These are phyloP conservation scores for Okapia johnstoni DNA, from an alignment of 2,113 vertebrate genomes.

Conservation along the genomic window DNA sequence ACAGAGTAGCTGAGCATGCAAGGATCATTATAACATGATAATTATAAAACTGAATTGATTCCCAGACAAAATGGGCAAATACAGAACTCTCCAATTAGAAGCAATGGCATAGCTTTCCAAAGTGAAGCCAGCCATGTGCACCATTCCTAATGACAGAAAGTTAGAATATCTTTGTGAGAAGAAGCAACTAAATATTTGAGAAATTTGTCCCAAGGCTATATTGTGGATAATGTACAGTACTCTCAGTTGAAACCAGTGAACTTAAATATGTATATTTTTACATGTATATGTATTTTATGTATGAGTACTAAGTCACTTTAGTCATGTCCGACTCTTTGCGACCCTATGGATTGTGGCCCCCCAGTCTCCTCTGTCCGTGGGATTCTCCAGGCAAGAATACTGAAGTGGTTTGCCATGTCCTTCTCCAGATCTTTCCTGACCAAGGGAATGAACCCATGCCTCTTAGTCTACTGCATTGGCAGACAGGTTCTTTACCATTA, in stretches of 20 bases:
- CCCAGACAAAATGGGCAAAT: constrained; percentile 10
- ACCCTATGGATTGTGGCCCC: background rate
- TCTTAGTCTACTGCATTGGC: background rate
- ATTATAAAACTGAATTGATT: constrained; percentile 45
- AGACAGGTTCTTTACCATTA: background rate
- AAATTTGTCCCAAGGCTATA: background rate
- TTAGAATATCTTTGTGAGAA: background rate
- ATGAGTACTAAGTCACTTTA: background rate
- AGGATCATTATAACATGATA: background rate
- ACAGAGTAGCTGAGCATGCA: background rate
- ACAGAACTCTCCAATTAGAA: background rate
- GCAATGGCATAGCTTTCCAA: background rate
- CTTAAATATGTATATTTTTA: background rate
- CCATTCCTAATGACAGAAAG: background rate
- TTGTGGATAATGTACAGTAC: background rate
- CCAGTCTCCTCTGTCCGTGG: background rate
- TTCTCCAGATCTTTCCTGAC: background rate
- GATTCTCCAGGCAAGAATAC: background rate
- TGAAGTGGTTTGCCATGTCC: background rate
- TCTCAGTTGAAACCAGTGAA: background rate
- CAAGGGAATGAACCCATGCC: background rate
- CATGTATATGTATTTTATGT: background rate
- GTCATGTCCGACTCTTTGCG: background rate
- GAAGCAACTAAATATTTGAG: background rate
- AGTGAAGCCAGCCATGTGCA: background rate